phyloP scores from a whole-genome alignment of 2,888 invertebrate genomes.

The Melinaea marsaeus region DNA sequence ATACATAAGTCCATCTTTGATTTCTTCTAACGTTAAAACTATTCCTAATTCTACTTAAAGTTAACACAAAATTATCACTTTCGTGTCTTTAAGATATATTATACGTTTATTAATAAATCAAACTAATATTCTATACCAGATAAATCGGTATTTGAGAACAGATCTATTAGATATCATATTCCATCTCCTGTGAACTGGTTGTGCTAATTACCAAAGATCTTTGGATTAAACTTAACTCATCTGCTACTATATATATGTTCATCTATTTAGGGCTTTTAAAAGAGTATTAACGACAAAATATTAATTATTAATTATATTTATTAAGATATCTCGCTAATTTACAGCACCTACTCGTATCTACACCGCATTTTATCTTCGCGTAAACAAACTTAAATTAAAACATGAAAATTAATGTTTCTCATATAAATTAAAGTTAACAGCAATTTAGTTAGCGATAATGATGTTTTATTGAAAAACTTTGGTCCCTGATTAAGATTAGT shows the following conservation, averaged over 20 bases:
- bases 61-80: no score
- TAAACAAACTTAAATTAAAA: slow-evolving; percentile 6
- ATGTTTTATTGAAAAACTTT: slow-evolving; percentile 74
- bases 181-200: slow-evolving; percentile 47
- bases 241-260: slow-evolving; percentile 29
- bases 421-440: slow-evolving; percentile 20
- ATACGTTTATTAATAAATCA: no score
- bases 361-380: not conserved
- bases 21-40: no score
- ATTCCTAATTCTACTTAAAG: no score
- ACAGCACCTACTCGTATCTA: not conserved
- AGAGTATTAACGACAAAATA: no score
- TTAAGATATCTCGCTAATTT: no score
- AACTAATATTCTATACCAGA: not conserved
- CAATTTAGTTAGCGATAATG: slow-evolving; percentile 51
- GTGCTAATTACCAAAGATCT: slow-evolving; percentile 42
- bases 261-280: not conserved
- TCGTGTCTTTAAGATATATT: no score
- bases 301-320: no score
- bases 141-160: slow-evolving; percentile 3
- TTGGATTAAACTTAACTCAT: slow-evolving; percentile 46
- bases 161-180: slow-evolving; percentile 51
- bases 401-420: not conserved
- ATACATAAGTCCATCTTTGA: no score
- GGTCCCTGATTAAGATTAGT: slow-evolving; percentile 65